Percentiles rank a stretch among this genome's conserved stretches.
These are phyloP conservation scores for Rhopalosiphum maidis DNA, from an alignment of 1,140 invertebrate species.

Conservation along the genomic window DNA sequence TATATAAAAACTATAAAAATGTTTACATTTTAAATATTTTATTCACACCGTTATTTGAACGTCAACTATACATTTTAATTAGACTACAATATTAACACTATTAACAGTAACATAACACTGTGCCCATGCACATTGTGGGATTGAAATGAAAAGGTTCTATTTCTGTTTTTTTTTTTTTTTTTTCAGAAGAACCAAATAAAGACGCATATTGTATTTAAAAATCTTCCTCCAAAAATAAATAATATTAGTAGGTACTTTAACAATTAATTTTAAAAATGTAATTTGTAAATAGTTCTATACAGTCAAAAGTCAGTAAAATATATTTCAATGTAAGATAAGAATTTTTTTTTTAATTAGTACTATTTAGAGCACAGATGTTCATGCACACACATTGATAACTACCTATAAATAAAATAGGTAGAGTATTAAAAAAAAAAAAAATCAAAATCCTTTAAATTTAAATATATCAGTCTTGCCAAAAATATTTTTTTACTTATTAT, in stretches of 20 bases:
- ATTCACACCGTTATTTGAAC: background rate
- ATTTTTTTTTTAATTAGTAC: background rate
- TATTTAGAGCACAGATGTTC: background rate
- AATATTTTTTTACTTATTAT: background rate
- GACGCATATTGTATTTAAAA: background rate
- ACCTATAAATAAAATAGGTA: background rate
- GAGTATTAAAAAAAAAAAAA: no score
- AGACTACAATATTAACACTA: background rate
- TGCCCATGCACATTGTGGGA: background rate
- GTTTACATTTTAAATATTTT: background rate
- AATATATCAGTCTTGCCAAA: background rate
- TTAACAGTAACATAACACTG: background rate
- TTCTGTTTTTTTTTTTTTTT: background rate
- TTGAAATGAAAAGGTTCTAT: background rate
- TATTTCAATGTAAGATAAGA: background rate
- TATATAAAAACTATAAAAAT: background rate
- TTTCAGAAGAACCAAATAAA: background rate
- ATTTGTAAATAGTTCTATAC: background rate
- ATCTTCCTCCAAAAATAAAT: background rate
- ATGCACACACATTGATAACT: background rate
- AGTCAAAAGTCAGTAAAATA: background rate
- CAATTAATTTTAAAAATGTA: background rate
- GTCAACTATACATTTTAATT: background rate
- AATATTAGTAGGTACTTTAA: background rate
- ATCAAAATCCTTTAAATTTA: background rate